Base-by-base conservation (phyloP, 1,140 invertebrate genomes). In the Drosophila chauvacae region DNA sequence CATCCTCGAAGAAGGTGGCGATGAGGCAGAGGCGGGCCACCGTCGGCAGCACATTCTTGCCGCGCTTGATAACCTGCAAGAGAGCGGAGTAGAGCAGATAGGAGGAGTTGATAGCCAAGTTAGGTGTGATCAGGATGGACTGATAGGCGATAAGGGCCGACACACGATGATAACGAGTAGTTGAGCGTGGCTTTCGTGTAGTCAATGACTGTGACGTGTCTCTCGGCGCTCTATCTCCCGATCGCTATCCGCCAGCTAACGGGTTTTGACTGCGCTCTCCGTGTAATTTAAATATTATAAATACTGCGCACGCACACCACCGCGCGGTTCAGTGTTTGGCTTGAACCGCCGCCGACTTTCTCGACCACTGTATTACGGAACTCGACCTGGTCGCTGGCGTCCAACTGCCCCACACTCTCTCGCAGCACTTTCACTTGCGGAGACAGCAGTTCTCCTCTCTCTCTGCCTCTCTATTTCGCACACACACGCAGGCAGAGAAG, bases 1-100 rank as follows among this genome's bases (percentile, higher is more conserved):
- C 99, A 95, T 99, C 99, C 94, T 99, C 99, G 33, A 99, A 94
- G 94, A 99, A 99, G 80, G 99, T 99, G 66, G 98, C 98, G 81
- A 99, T 99, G n/a, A 99, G 95, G 93, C 98, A 99, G 41, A 99
- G 93, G 69, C 99, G 95, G 5, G 99, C 99, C 56, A 99, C 94
- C 71, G 98, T 99, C 23, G 99, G 99, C 81, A 99, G 93, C 62
- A 99, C 94, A 93, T 98, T 95, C 93, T 99, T 99, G 53, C 97
- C 96, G 93, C 97, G 96, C 83, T 98, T 95, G 77, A 98, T 96
- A 53, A 99, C 96, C 98, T 99, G 93, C 26, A 82, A 57, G 35
- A 47, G 28, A 48, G 42, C 14, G 18, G 44, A 20, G 45, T 26
- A 62, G 44, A 23, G 33, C 37, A 37, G 51, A 55, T 55, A 55